Evolutionary conservation across 2,113 vertebrate genomes (phyloP).

Genomic region (Daphoenositta chrysoptera): DNA sequence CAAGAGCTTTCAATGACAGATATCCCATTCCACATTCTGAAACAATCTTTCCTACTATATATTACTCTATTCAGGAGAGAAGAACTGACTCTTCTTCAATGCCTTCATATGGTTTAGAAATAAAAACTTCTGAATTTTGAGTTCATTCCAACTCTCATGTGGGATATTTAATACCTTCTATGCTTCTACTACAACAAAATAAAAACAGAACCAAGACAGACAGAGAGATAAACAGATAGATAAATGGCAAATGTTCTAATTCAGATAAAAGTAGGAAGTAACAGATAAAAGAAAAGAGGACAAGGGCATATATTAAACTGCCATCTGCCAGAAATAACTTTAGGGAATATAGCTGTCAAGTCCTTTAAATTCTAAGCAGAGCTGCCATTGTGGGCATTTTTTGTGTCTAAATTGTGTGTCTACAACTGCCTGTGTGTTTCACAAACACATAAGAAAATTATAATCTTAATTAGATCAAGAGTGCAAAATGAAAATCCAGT

Average conservation of each 20-base stretch:
- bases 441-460: background rate
- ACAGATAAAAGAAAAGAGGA: background rate
- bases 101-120: background rate
- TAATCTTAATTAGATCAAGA: conserved; percentile 34
- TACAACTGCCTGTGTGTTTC: background rate
- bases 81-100: background rate
- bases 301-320: background rate
- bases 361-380: background rate
- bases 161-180: background rate
- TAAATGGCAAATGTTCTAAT: background rate
- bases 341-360: background rate
- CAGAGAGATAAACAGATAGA: background rate
- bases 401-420: background rate
- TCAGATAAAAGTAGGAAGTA: background rate
- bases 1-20: background rate
- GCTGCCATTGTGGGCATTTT: background rate
- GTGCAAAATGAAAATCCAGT: background rate
- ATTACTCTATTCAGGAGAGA: background rate
- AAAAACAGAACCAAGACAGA: background rate
- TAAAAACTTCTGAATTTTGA: background rate
- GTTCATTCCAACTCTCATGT: background rate
- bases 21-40: background rate
- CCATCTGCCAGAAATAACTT: background rate
- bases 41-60: background rate
- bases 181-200: background rate